Evolutionary conservation across 2,797 vertebrate genomes (phyloP).

Genomic region (Scarus forsteni): DNA sequence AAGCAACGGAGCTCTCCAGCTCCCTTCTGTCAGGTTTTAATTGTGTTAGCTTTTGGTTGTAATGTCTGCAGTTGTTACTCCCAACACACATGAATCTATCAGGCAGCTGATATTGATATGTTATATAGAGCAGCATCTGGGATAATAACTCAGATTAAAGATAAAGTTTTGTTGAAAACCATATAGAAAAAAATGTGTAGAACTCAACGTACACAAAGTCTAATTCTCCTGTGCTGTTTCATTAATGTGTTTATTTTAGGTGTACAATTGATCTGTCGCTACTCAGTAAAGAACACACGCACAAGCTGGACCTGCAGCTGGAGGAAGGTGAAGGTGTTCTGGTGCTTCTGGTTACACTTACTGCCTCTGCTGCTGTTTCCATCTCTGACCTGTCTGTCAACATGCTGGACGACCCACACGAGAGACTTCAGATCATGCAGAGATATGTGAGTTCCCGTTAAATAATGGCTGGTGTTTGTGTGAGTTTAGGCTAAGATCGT

Average conservation of each 20-base stretch:
- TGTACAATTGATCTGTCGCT: conserved; percentile 92
- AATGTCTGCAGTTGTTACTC: conserved; percentile 25
- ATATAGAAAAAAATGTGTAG: not conserved
- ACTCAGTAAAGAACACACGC: conserved; percentile 93
- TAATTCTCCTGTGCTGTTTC: not conserved
- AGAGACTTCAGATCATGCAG: conserved; percentile 90
- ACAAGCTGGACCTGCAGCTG: conserved; percentile 91
- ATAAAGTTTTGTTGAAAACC: not conserved
- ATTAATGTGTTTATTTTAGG: conserved; percentile 77
- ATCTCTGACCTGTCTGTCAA: conserved; percentile 93
- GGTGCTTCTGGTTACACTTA: conserved; percentile 95
- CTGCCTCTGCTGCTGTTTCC: conserved; percentile 92
- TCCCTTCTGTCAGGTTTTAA: conserved; percentile 31
- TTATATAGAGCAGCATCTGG: not conserved
- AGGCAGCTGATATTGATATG: conserved; percentile 8
- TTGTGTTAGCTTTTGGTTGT: conserved; percentile 30
- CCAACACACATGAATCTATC: conserved; percentile 14
- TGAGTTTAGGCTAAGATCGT: conserved; percentile 9
- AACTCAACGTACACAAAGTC: not conserved
- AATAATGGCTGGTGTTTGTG: conserved; percentile 10
- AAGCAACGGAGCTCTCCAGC: conserved; percentile 34
- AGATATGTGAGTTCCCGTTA: conserved; percentile 91
- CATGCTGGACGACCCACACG: conserved; percentile 91
- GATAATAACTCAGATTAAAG: not conserved
- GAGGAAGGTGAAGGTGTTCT: conserved; percentile 92